Conservation (phyloP, 2,888 invertebrate genomes). For the Hololepta plana region DNA sequence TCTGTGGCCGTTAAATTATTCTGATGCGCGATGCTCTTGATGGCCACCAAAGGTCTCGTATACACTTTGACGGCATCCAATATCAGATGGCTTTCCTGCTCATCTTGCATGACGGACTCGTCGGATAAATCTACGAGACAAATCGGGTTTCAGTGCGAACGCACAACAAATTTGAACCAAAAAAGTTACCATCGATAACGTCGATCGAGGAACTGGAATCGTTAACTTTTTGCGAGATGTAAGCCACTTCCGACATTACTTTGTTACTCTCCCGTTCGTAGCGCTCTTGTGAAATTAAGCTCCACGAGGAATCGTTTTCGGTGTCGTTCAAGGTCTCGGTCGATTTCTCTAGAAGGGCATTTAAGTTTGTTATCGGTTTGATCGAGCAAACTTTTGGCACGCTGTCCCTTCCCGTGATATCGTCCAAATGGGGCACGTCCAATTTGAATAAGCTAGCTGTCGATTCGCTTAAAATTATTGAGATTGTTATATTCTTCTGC, state of each 20-base stretch:
- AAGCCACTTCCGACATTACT: constrained; percentile 16
- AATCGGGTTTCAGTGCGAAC: too few species aligned
- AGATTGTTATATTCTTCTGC: constrained; percentile 16
- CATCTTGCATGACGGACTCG: neutral
- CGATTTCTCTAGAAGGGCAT: neutral
- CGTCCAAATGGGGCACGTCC: constrained; percentile 19
- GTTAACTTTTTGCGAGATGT: constrained; percentile 16
- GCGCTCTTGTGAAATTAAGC: neutral
- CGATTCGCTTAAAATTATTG: constrained; percentile 22
- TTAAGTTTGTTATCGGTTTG: too few species aligned
- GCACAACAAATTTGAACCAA: too few species aligned
- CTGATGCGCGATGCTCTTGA: constrained; percentile 19
- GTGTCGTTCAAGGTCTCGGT: too few species aligned
- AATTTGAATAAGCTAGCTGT: constrained; percentile 20
- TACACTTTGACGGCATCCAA: constrained; percentile 12
- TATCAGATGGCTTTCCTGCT: constrained; percentile 1
- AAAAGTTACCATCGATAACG: too few species aligned
- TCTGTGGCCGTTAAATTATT: constrained; percentile 16
- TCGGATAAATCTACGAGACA: too few species aligned
- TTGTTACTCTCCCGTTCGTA: constrained; percentile 9
- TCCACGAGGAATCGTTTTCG: too few species aligned
- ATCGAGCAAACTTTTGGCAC: constrained; percentile 8
- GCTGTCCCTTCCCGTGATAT: constrained; percentile 5
- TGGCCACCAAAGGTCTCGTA: constrained; percentile 18
- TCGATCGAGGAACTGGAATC: too few species aligned